A percentile compares a stretch with the other conserved stretches of the same genome.
phyloP scores from a whole-genome alignment of 1,140 invertebrate genomes.

The Parasteatoda tepidariorum region DNA sequence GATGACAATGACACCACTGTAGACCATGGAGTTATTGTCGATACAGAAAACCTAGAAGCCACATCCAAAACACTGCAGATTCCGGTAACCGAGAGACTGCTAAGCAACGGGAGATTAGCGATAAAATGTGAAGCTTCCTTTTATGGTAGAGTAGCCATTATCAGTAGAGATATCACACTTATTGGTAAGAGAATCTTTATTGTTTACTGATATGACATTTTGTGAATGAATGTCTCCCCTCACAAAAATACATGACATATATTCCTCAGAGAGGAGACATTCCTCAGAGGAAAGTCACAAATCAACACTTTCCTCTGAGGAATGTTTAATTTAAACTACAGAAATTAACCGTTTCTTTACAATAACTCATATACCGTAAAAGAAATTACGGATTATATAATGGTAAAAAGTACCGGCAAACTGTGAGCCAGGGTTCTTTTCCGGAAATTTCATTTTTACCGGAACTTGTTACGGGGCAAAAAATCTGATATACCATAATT shows the following conservation, averaged over 20 bases:
- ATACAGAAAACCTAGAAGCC: conserved; percentile 22
- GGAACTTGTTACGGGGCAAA: too few relatives aligned
- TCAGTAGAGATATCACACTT: conserved; percentile 51
- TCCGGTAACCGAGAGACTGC: conserved; percentile 34
- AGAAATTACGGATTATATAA: too few relatives aligned
- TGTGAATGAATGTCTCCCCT: too few relatives aligned
- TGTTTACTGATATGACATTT: not conserved
- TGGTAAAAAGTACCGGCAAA: too few relatives aligned
- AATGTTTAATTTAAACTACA: not conserved
- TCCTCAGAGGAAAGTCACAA: not conserved
- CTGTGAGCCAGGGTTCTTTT: too few relatives aligned
- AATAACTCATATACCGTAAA: not conserved
- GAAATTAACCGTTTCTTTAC: not conserved
- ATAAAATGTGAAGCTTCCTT: conserved; percentile 53
- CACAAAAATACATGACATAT: too few relatives aligned
- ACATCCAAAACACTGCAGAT: conserved; percentile 36
- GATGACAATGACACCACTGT: conserved; percentile 29
- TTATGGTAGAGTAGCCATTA: conserved; percentile 42
- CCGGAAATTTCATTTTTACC: too few relatives aligned
- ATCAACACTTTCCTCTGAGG: not conserved
- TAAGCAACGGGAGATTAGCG: conserved; percentile 39
- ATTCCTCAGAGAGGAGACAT: not conserved
- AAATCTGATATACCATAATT: too few relatives aligned
- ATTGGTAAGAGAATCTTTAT: conserved; percentile 24
- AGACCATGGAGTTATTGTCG: conserved; percentile 4